Evolutionary conservation across 2,888 invertebrate genomes (phyloP).

Genomic region (Synergus itoensis): DNA sequence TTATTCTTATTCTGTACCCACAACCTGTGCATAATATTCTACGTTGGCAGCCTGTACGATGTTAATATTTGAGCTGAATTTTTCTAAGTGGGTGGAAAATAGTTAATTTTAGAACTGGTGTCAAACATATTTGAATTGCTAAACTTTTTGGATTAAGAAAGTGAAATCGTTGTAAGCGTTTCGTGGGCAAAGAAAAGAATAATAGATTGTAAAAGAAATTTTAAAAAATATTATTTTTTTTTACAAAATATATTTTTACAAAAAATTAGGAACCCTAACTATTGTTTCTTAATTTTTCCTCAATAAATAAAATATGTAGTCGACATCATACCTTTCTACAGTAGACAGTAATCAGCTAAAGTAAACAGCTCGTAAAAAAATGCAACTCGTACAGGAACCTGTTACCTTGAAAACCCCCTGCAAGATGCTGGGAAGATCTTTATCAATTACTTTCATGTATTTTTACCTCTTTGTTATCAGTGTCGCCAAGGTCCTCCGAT

Average conservation of each 20-base stretch:
- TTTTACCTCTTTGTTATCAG: conserved; percentile 36
- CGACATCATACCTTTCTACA: no score
- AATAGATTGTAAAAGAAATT: background rate
- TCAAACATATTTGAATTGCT: background rate
- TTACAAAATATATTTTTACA: no score
- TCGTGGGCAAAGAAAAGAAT: background rate
- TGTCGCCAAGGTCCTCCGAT: conserved; percentile 14
- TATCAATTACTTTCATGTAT: background rate
- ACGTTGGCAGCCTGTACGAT: conserved; percentile 25
- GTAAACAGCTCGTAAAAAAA: background rate
- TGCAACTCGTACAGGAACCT: conserved; percentile 17
- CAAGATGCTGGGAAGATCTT: conserved; percentile 21
- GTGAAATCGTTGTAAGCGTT: no score
- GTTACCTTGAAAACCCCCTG: conserved; percentile 31
- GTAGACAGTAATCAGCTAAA: no score
- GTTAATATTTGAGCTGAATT: background rate
- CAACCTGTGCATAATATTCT: conserved; percentile 16
- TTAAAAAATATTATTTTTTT: no score
- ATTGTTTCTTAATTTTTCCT: no score
- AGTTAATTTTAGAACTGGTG: background rate
- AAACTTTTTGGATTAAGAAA: background rate
- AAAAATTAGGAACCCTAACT: no score
- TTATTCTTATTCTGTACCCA: conserved; percentile 13
- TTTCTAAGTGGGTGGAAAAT: background rate
- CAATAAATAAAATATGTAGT: no score